These are phyloP conservation scores for Subacronicta megacephala DNA, from an alignment of 2,888 invertebrate species.

Conservation along the genomic window DNA sequence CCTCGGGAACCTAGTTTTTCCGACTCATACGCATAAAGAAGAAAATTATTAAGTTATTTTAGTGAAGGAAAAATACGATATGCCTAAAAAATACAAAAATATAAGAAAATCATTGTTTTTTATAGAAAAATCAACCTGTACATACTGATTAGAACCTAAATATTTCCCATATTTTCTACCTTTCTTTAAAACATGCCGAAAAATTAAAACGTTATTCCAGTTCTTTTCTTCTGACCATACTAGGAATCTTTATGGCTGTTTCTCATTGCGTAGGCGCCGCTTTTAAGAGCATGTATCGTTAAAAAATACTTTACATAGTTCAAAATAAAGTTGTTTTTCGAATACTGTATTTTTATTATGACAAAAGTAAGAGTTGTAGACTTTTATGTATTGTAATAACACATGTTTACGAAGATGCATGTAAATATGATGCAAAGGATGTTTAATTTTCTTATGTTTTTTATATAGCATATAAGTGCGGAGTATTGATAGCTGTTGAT, in stretches of 20 bases:
- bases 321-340: slow-evolving; percentile 13
- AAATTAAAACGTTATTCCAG: slow-evolving; percentile 23
- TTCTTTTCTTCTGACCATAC: slow-evolving; percentile 42
- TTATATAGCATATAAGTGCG: slow-evolving; percentile 1
- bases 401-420: slow-evolving; percentile 38
- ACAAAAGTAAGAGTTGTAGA: slow-evolving; percentile 33
- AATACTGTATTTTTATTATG: slow-evolving; percentile 3
- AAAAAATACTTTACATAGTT: not conserved
- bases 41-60: no score
- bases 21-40: no score
- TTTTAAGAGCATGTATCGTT: not conserved
- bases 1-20: no score
- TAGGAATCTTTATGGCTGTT: slow-evolving; percentile 29
- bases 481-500: not conserved
- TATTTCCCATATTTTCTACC: not conserved
- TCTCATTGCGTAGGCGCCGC: slow-evolving; percentile 36
- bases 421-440: slow-evolving; percentile 32
- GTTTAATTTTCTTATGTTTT: slow-evolving; percentile 7
- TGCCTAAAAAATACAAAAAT: no score
- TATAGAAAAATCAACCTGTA: no score
- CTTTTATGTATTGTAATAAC: slow-evolving; percentile 42
- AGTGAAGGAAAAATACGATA: no score
- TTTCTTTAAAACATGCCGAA: slow-evolving; percentile 15
- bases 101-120: no score
- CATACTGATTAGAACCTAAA: not conserved